Conservation (phyloP, 64 coral and sea anemone genomes). For the Acropora tenuis region DNA sequence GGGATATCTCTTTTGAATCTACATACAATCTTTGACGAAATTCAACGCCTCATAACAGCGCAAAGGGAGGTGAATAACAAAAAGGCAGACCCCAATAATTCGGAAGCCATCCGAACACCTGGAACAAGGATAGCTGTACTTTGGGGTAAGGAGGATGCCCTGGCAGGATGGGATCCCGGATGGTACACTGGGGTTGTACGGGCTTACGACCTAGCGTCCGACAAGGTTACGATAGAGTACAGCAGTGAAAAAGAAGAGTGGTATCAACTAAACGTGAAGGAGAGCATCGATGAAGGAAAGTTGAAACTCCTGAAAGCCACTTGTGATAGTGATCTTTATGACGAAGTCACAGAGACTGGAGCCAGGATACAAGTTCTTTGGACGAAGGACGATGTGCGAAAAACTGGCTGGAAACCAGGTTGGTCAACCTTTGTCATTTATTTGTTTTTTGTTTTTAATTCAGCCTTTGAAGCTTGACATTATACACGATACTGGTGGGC, state of each 20-base stretch:
- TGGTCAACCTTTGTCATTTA: background rate
- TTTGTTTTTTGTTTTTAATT: no score
- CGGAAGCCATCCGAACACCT: background rate
- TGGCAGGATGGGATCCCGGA: background rate
- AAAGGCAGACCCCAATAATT: background rate
- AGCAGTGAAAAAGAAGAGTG: background rate
- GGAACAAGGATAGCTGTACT: background rate
- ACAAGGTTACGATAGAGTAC: background rate
- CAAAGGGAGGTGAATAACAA: background rate
- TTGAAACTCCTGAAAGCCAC: background rate
- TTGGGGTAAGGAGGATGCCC: slow-evolving; percentile 6
- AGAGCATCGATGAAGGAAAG: background rate
- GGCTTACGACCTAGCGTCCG: background rate
- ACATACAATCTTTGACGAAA: background rate
- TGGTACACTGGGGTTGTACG: slow-evolving; percentile 9
- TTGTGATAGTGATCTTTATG: background rate
- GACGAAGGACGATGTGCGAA: slow-evolving; percentile 24
- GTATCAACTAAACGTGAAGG: background rate
- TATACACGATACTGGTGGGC: no score
- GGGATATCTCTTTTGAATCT: background rate
- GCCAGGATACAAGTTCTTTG: background rate
- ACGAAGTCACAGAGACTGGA: background rate
- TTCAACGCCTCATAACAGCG: background rate
- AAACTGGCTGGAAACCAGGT: slow-evolving; percentile 8
- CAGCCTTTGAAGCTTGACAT: no score